Base-by-base conservation (phyloP, 2,797 vertebrate genomes). In the Rhinogobio ventralis region DNA sequence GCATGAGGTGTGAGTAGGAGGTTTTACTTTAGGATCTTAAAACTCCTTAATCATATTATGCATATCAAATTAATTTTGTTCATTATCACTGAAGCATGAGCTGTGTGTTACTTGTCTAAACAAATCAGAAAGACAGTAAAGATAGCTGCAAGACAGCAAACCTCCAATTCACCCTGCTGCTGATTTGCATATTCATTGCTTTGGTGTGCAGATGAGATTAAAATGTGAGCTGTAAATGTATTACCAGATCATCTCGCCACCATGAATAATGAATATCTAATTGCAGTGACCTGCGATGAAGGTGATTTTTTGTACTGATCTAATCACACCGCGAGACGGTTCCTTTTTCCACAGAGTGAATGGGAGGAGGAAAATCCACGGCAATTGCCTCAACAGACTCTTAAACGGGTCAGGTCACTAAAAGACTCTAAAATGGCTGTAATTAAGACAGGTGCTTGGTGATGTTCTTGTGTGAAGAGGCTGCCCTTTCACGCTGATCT, bases 241-340 rank as follows among this genome's bases (percentile, higher is more conserved):
- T 89, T 84, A 86, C 85, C 84, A 92, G 93, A 93, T 93, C 64
- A 94, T 95, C 93, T 93, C 88, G 88, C 90, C 87, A 2, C 84
- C 74, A 93, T 96, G 93, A 95, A 95, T 94, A 93, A 95, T 94
- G 90, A 90, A 94, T 92, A 87, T 83, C 79, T 69, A 90, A 94
- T 90, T 49, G 88, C 86, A 55, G 88, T 86, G 90, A 94, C 94
- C 93, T 93, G 92, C 55, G 68, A 89, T 93, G 93, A 94, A 94
- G 94, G 93, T 94, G 92, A 94, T 92, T 91, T 36, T 85, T 81
- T 64, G 25, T 23, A 71, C 67, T 69, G n/a, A 86, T 88, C 76
- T 86, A 80, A 84, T 86, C 25, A 36, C 9, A 28, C 30, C 42
- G 74, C 7, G 42, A 85, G 80, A 74, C 1, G 0, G 45, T 25